These are phyloP conservation scores for Cephus rjabovi DNA, from an alignment of 2,888 invertebrate species.

Conservation along the genomic window DNA sequence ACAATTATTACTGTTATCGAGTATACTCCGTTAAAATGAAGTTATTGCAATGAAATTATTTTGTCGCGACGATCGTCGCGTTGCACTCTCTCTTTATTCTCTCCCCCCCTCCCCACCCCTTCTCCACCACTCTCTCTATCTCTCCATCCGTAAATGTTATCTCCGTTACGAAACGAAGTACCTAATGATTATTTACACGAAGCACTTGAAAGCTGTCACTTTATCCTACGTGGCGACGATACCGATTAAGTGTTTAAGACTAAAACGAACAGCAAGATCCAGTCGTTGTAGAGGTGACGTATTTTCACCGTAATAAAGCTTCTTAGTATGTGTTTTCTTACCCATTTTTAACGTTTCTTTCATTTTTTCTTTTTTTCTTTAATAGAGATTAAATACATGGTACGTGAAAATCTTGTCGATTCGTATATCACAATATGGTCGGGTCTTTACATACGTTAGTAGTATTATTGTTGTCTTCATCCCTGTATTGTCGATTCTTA, in stretches of 20 bases:
- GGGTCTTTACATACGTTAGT: conserved; percentile 56
- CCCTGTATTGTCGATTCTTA: conserved; percentile 66
- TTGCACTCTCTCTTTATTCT: not conserved
- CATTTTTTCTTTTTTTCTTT: too few relatives aligned
- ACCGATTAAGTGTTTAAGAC: conserved; percentile 30
- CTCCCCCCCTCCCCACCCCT: not conserved
- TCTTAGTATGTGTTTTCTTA: not conserved
- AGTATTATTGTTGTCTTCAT: conserved; percentile 66
- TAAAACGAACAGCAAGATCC: conserved; percentile 30
- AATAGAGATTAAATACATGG: conserved; percentile 10
- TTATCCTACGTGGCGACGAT: conserved; percentile 44
- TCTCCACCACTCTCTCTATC: not conserved
- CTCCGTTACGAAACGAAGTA: not conserved
- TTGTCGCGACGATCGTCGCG: not conserved
- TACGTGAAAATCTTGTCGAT: conserved; percentile 16
- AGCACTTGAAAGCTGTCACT: conserved; percentile 50
- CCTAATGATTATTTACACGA: conserved; percentile 39
- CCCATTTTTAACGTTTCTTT: not conserved
- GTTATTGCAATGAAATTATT: conserved; percentile 18
- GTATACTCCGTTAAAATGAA: conserved; percentile 18
- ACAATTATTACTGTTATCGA: conserved; percentile 40
- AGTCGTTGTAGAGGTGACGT: conserved; percentile 52
- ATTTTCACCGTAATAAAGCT: not conserved
- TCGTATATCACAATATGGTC: conserved; percentile 60
- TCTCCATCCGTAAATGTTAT: not conserved